Percentiles rank a stretch among this genome's conserved stretches.
Evolutionary conservation across 2,797 vertebrate species (phyloP).

Genomic region (Sebastes matsubarae): DNA sequence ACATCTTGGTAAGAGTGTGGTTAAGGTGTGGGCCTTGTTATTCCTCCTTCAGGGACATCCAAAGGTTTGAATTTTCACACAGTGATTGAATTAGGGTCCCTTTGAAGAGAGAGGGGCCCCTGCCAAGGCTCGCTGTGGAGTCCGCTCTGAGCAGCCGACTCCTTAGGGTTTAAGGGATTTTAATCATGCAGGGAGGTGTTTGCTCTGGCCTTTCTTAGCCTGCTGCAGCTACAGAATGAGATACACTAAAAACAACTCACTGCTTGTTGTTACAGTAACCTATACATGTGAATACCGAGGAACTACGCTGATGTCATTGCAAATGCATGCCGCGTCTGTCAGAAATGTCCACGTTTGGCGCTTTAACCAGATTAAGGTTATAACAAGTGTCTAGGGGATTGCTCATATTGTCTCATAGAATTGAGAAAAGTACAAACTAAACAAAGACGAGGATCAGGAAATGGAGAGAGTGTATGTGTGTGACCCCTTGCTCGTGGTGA

Average conservation of each 20-base stretch:
- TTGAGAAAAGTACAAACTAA: conserved; percentile 43
- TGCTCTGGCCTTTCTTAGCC: conserved; percentile 62
- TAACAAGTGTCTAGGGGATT: conserved; percentile 34
- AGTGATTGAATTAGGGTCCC: conserved; percentile 80
- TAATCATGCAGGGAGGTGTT: conserved; percentile 68
- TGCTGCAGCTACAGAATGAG: conserved; percentile 65
- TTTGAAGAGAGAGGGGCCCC: conserved; percentile 68
- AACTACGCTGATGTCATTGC: conserved; percentile 60
- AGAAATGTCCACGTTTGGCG: conserved; percentile 14
- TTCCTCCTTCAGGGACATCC: conserved; percentile 69
- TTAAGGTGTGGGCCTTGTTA: conserved; percentile 55
- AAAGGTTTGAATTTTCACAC: conserved; percentile 81
- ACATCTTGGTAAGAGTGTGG: conserved; percentile 27
- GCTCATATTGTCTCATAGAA: conserved; percentile 42
- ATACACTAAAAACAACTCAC: conserved; percentile 64
- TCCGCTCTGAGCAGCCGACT: conserved; percentile 44
- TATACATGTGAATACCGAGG: conserved; percentile 51
- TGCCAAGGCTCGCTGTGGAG: conserved; percentile 59
- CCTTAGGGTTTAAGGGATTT: conserved; percentile 68
- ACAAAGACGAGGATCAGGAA: conserved; percentile 45
- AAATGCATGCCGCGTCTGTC: conserved; percentile 30
- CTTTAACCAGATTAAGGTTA: conserved; percentile 48
- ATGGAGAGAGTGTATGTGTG: conserved; percentile 27
- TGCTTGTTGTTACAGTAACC: conserved; percentile 75
- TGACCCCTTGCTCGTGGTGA: conserved; percentile 24